Base-by-base conservation (phyloP, 2,888 invertebrate species). In the Baccha elongata region DNA sequence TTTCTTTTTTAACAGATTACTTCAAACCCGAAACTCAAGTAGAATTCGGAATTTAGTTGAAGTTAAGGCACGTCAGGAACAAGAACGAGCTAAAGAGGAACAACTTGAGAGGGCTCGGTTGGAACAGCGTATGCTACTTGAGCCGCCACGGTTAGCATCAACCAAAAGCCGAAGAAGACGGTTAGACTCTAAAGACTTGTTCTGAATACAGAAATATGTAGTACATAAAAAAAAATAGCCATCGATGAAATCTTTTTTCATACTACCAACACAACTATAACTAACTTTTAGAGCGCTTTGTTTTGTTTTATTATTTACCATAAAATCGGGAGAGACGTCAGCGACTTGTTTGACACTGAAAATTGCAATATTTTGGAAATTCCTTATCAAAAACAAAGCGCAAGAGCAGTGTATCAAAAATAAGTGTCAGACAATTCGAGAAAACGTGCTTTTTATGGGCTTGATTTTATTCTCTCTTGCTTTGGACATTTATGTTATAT, bases 151-250 rank as follows among this genome's bases (percentile, higher is more conserved):
- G 58, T 75, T 86, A 58, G 67, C 86, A 75, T 53, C 75, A 58
- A 67, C 85, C 44, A 92, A 91, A 81, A 92, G 91, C 84, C 90
- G 93, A 81, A 92, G 91, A 88, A 91, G 93, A 88, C 92, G 93
- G 87, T 91, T 91, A 91, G 91, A 86, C 87, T 87, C 68, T 80
- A 78, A 68, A 69, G 67, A 68, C 40, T 64, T 79, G 65, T 80
- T 50, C 79, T 58, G 62, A 75, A 62, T 74, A 68, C 60, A 68
- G 44, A 80, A 74, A 68, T 84, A 71, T 71, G 58, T 84, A 74
- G 71, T 71, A 69, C 44, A 62, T 52, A 67, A 48, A 53, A 60
- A 55, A 72, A 76, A 64, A 55, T 13, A 21, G 6, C 23, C 58
- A 58, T 73, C 68, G 73, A 42, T 37, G 68, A 64, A 65, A 35